A percentile compares a stretch with the other conserved stretches of the same genome.
These are phyloP conservation scores for Acanthochromis polyacanthus DNA, from an alignment of 2,113 vertebrate species.

Conservation along the genomic window DNA sequence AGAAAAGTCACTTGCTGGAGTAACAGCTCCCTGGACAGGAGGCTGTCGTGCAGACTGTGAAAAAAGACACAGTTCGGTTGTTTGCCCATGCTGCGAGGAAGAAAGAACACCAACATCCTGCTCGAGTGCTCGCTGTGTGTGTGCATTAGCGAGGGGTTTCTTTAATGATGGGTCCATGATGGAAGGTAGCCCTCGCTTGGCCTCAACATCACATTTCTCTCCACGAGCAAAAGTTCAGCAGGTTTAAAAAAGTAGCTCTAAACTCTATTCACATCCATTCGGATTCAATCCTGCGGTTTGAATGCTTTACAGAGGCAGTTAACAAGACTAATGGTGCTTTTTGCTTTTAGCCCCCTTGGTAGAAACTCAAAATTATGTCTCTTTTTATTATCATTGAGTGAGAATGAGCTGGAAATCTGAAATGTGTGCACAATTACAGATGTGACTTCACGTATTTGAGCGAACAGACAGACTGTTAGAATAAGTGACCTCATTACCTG, in stretches of 20 bases:
- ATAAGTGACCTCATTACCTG: constrained; percentile 38
- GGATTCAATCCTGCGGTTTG: constrained; percentile 39
- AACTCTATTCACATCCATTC: constrained; percentile 30
- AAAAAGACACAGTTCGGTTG: constrained; percentile 61
- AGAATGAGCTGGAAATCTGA: constrained; percentile 40
- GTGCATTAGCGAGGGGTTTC: constrained; percentile 32
- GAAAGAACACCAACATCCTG: constrained; percentile 57
- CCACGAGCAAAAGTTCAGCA: constrained; percentile 45
- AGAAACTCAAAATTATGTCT: constrained; percentile 21
- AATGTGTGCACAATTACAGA: constrained; percentile 13
- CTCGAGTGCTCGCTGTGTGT: constrained; percentile 8
- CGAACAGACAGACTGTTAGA: constrained; percentile 3
- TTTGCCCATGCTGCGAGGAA: constrained; percentile 65
- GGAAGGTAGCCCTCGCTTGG: constrained; percentile 41
- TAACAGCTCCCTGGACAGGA: constrained; percentile 80
- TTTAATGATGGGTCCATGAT: constrained; percentile 29
- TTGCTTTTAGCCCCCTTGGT: constrained; percentile 14
- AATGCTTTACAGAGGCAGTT: constrained; percentile 42
- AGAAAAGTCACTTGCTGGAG: constrained; percentile 80
- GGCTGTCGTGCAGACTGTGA: constrained; percentile 69
- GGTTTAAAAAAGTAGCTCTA: constrained; percentile 43
- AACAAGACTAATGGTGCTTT: constrained; percentile 51
- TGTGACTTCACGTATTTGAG: constrained; percentile 24
- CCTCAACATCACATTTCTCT: constrained; percentile 10
- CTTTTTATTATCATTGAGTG: constrained; percentile 32